Conservation (phyloP, 2,113 vertebrate genomes). For the Planiliza haematocheilus region DNA sequence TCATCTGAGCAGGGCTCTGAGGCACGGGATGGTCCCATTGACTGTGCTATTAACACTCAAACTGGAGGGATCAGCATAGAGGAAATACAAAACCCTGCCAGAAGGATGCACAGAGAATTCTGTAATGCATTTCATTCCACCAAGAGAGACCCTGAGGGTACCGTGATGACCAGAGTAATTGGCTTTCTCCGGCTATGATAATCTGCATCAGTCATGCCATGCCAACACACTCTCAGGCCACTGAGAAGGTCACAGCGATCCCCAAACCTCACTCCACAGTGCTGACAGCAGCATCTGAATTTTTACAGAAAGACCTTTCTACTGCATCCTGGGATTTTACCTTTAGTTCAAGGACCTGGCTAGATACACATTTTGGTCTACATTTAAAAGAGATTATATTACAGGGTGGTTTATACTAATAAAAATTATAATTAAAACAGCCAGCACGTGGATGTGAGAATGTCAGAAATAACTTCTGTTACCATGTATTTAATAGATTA, state of each 20-base stretch:
- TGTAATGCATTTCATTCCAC: constrained; percentile 75
- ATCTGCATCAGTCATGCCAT: constrained; percentile 79
- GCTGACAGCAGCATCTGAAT: constrained; percentile 43
- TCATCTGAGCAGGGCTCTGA: constrained; percentile 67
- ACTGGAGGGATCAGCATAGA: constrained; percentile 65
- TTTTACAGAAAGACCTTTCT: constrained; percentile 25
- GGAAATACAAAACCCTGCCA: constrained; percentile 68
- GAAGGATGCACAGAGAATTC: constrained; percentile 60
- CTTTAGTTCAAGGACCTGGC: background rate
- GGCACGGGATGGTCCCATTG: constrained; percentile 71
- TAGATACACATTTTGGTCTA: background rate
- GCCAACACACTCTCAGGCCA: constrained; percentile 70
- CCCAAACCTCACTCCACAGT: constrained; percentile 43
- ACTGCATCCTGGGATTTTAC: constrained; percentile 20
- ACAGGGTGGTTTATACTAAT: background rate
- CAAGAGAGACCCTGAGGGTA: constrained; percentile 66
- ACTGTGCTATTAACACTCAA: constrained; percentile 74
- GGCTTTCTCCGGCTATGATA: constrained; percentile 79
- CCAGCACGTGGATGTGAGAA: background rate
- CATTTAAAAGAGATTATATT: background rate
- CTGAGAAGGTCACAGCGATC: constrained; percentile 70
- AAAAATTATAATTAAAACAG: background rate
- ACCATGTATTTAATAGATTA: no score
- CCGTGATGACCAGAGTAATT: constrained; percentile 80
- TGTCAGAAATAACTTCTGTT: background rate